These are phyloP conservation scores for Hyaena hyaena DNA, from an alignment of 2,113 vertebrate genomes.

Conservation along the genomic window DNA sequence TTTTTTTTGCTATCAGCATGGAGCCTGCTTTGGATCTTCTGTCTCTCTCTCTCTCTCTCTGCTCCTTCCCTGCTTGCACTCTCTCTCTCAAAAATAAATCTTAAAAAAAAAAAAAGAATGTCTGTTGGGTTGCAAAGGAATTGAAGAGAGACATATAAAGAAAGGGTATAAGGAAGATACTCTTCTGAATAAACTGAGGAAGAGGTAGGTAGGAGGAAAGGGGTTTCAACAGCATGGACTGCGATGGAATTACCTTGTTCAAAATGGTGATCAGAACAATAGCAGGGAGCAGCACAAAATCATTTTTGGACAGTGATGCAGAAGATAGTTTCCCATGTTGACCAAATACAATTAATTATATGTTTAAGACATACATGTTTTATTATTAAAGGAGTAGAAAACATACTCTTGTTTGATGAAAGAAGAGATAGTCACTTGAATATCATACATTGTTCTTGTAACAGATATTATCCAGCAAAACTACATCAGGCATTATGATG, in stretches of 20 bases:
- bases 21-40: too few species aligned
- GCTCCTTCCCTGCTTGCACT: too few species aligned
- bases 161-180: neutral
- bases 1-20: too few species aligned
- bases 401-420: neutral
- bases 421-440: neutral
- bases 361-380: neutral
- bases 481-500: neutral
- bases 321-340: neutral
- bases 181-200: neutral
- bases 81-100: too few species aligned
- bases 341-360: neutral
- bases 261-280: neutral
- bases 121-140: neutral
- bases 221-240: fast-evolving
- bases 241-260: neutral
- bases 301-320: neutral
- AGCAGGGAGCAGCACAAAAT: neutral
- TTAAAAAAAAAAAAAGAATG: neutral
- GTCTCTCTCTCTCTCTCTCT: too few species aligned
- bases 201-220: neutral
- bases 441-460: neutral
- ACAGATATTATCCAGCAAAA: neutral
- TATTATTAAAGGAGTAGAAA: conserved; percentile 32
- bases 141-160: neutral